Conservation (phyloP, 2,113 vertebrate genomes). For the Paradisaea rubra region DNA sequence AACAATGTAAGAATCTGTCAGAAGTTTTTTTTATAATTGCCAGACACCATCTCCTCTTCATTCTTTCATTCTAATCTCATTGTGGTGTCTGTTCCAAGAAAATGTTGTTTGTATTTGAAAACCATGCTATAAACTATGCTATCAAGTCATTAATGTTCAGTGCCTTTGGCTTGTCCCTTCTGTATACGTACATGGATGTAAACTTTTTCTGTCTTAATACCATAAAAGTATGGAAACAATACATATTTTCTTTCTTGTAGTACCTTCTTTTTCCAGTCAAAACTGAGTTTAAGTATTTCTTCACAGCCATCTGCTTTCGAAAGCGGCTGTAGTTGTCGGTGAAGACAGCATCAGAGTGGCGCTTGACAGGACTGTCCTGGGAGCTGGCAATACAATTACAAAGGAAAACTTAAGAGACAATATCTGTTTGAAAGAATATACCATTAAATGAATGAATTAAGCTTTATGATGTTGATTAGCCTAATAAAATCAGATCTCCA, state of each 20-base stretch:
- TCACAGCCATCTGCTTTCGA: slow-evolving; percentile 93
- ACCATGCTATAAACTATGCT: background rate
- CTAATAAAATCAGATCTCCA: background rate
- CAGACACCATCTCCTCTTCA: background rate
- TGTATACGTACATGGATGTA: background rate
- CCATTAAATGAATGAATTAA: background rate
- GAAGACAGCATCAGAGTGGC: slow-evolving; percentile 94
- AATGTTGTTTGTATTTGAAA: background rate
- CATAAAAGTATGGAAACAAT: background rate
- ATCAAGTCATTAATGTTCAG: background rate
- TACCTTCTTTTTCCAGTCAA: slow-evolving; percentile 93
- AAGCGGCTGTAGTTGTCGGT: slow-evolving; percentile 96
- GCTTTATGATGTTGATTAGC: background rate
- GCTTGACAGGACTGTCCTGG: slow-evolving; percentile 83
- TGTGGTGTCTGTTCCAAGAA: background rate
- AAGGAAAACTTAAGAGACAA: background rate
- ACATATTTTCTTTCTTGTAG: background rate
- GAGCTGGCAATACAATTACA: slow-evolving; percentile 63
- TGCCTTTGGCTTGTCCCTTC: background rate
- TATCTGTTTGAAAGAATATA: background rate
- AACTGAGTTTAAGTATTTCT: slow-evolving; percentile 93
- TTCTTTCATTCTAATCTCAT: slow-evolving; percentile 15
- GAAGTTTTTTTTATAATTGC: background rate
- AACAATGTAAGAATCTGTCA: background rate
- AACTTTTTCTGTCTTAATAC: background rate